Conservation (phyloP, 2,888 invertebrate species). For the Noctua janthina region DNA sequence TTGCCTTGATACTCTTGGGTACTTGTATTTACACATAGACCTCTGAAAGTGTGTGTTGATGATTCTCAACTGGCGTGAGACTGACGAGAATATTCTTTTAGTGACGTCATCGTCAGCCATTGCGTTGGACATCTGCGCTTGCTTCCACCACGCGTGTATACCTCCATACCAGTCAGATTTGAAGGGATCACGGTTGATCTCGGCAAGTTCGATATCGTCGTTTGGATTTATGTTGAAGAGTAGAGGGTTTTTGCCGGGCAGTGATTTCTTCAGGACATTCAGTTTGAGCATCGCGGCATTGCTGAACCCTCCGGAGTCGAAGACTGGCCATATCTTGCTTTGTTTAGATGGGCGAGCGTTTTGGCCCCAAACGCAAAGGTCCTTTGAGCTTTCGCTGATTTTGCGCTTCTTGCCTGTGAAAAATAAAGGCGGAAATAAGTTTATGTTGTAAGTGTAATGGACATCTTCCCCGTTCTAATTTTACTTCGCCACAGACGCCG, state of each 20-base stretch:
- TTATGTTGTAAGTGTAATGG: neutral
- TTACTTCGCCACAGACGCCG: too few relatives aligned
- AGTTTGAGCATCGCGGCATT: slow-evolving; percentile 77
- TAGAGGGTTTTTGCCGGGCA: slow-evolving; percentile 77
- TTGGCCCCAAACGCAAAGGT: slow-evolving; percentile 80
- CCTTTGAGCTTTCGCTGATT: slow-evolving; percentile 78
- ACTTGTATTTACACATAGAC: slow-evolving; percentile 85
- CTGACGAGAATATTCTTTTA: slow-evolving; percentile 84
- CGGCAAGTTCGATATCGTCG: slow-evolving; percentile 65
- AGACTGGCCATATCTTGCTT: slow-evolving; percentile 88
- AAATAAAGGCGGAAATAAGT: slow-evolving; percentile 11
- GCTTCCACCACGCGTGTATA: slow-evolving; percentile 81
- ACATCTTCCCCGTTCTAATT: neutral
- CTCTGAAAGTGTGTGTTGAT: slow-evolving; percentile 85
- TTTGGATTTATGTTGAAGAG: slow-evolving; percentile 70
- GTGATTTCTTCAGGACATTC: slow-evolving; percentile 75
- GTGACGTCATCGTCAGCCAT: slow-evolving; percentile 82
- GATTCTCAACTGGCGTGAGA: slow-evolving; percentile 83
- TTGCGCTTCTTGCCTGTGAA: slow-evolving; percentile 86
- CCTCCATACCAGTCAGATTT: slow-evolving; percentile 80
- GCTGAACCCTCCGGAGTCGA: slow-evolving; percentile 88
- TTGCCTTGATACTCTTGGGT: slow-evolving; percentile 85
- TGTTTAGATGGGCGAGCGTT: slow-evolving; percentile 81
- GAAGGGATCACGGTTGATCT: slow-evolving; percentile 70
- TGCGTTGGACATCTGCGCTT: slow-evolving; percentile 78